Base-by-base conservation (phyloP, 2,797 vertebrate species). In the Harpagifer antarcticus region DNA sequence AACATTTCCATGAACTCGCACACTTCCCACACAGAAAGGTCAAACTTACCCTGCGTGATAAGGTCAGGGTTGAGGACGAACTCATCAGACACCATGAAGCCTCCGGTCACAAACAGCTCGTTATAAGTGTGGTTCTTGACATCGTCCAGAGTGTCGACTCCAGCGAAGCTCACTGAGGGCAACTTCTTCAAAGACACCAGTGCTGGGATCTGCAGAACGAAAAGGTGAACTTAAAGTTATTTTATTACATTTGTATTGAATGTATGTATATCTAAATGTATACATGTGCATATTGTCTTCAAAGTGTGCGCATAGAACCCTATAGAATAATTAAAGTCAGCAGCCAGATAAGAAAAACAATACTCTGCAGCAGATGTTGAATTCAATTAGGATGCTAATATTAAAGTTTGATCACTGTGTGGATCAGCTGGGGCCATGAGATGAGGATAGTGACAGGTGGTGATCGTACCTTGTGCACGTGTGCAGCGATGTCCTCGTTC, bases 111-210 rank as follows among this genome's bases (percentile, higher is more conserved):
- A 89, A 99, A 99, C 59, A 99, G 89, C 59, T 99, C 98, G 40
- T 99, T 97, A 85, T 99, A 99, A 1, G 98, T 99, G 88, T 94
- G 97, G 90, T 99, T 99, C 92, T 99, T 99, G 64, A 99, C 97
- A 83, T 99, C 98, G 64, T 99, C 97, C 89, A 99, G 93, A 60
- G 95, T 96, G 88, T 99, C 98, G 0, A 99, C 98, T 19, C 98
- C 98, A 68, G 98, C 98, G 72, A 99, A 99, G 93, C 95, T 98
- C 93, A 99, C 98, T 9, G 96, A 96, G 0, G 96, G 92, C 54
- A 98, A 90, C 91, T 96, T 98, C 95, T 99, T 99, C 88, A 99
- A 92, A 69, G 95, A 96, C 79, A 98, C 96, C 84, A 99, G 92
- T 33, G 95, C 95, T 20, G 98, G 98, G 81, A 99, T 97, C 98